Evolutionary conservation across 1,140 invertebrate species (phyloP).

Genomic region (Trichonephila clavipes): DNA sequence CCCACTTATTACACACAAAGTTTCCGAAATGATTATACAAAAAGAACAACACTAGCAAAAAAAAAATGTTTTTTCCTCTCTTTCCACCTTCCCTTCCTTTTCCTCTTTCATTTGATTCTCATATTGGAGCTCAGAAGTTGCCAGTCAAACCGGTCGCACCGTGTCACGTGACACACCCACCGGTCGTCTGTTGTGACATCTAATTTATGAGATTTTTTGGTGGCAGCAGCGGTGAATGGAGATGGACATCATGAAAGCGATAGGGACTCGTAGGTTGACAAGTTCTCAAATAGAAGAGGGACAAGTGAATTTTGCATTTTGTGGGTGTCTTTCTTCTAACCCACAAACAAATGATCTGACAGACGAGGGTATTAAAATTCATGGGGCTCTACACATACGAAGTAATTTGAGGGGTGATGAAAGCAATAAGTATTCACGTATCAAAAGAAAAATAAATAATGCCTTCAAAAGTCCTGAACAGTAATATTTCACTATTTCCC

Average conservation of each 20-base stretch:
- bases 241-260: not conserved
- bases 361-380: not conserved
- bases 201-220: constrained; percentile 69
- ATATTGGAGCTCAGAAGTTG: not conserved
- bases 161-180: constrained; percentile 72
- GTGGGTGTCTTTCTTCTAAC: not conserved
- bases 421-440: too few relatives aligned
- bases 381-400: too few relatives aligned
- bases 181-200: constrained; percentile 61
- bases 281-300: not conserved
- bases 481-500: too few relatives aligned
- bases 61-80: not conserved
- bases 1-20: constrained; percentile 11
- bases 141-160: constrained; percentile 44
- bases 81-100: not conserved
- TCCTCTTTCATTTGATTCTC: not conserved
- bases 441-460: too few relatives aligned
- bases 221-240: not conserved
- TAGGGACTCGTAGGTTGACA: constrained; percentile 25
- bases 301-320: not conserved
- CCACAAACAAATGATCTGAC: not conserved
- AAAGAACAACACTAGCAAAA: not conserved
- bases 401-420: too few relatives aligned
- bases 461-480: too few relatives aligned
- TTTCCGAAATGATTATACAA: not conserved